Base-by-base conservation (phyloP, 2,888 invertebrate species). In the Proisotoma minuta region DNA sequence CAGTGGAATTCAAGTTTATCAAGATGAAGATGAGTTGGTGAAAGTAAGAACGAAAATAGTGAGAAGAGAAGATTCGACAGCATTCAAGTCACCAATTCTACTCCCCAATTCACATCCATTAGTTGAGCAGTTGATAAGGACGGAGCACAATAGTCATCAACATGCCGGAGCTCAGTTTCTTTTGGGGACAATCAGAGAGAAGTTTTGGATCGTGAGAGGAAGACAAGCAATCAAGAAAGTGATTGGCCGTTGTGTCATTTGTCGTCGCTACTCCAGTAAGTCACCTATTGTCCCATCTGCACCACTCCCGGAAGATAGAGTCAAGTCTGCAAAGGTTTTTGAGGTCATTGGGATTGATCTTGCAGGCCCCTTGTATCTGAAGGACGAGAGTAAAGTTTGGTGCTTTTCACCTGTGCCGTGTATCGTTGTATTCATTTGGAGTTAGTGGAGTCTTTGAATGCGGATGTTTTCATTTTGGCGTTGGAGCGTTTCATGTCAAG, bases 391-490 rank as follows among this genome's bases (percentile, higher is more conserved):
- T 20, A 75, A 76, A 54, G 70, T 64, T 4, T 78, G 75, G 74
- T 70, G 15, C 40, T 79, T 8, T 76, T 76, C 59, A 78, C 78
- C 0, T 78, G 78, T 71, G 75, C 78, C 0, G 68, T 76, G 0
- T 77, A 76, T 40, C 62, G 77, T 15, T 74, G 75, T 0, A 66
- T 78, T 5, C 77, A 78, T 65, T 64, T 79, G 23, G 78, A 79
- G 63, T 27, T 76, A 2, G 72, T 76, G 1, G 60, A 61, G 0
- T 71, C 74, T 10, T 62, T 77, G 22, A 71, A 74, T 1, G 74
- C 76, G 0, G 61, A 71, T 8, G 60, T 63, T 15, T 77, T 78
- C 60, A 24, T 77, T 5, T 62, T 66, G 43, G 73, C 73, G 10
- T 59, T 78, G 3, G 57, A 75, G 29, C 59, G 77, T 48, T 77